A percentile compares a stretch with the other conserved stretches of the same genome.
Evolutionary conservation across 2,888 invertebrate species (phyloP).

Genomic region (Dione vanillae): DNA sequence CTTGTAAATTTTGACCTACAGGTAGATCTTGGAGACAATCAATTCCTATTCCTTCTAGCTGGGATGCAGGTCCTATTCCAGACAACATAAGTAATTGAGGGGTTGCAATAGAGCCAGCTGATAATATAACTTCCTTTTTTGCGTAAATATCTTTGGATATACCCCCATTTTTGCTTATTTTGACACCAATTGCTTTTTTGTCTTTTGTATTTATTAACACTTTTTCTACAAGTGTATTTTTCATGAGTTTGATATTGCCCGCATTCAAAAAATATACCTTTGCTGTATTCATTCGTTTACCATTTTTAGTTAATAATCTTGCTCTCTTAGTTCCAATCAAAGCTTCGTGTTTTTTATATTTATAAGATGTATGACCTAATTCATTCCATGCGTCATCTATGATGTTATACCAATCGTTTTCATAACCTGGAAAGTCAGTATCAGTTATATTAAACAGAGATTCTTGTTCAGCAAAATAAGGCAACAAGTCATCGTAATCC

Average conservation of each 20-base stretch:
- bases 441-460: slow-evolving; percentile 54
- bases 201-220: slow-evolving; percentile 75
- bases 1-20: slow-evolving; percentile 81
- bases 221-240: slow-evolving; percentile 77
- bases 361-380: slow-evolving; percentile 59
- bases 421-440: slow-evolving; percentile 36
- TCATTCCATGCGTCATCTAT: slow-evolving; percentile 67
- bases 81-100: slow-evolving; percentile 81
- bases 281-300: slow-evolving; percentile 77
- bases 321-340: slow-evolving; percentile 75
- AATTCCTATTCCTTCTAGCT: slow-evolving; percentile 64
- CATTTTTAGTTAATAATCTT: slow-evolving; percentile 73
- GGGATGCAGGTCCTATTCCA: slow-evolving; percentile 74
- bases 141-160: slow-evolving; percentile 58
- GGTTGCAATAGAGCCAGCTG: slow-evolving; percentile 77
- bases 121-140: slow-evolving; percentile 77
- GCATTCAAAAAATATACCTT: slow-evolving; percentile 70
- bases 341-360: slow-evolving; percentile 57
- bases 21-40: slow-evolving; percentile 64
- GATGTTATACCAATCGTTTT: slow-evolving; percentile 55
- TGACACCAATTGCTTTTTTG: slow-evolving; percentile 69
- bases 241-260: slow-evolving; percentile 68
- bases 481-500: slow-evolving; percentile 76
- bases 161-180: slow-evolving; percentile 62
- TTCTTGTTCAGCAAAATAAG: slow-evolving; percentile 75